phyloP scores from a whole-genome alignment of 2,797 vertebrate genomes.

The Argentina silus region DNA sequence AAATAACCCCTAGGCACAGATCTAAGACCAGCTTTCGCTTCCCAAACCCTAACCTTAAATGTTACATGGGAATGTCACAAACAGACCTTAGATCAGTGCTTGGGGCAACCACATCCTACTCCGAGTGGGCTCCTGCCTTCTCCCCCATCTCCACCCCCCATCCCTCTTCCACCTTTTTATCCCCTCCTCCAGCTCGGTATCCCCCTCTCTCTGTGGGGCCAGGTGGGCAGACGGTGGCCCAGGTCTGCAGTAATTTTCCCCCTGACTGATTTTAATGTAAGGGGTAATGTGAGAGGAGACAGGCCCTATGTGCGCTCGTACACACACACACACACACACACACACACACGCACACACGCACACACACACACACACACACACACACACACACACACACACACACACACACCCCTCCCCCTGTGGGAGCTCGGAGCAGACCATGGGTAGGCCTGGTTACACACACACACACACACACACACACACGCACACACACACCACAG shows the following conservation, averaged over 20 bases:
- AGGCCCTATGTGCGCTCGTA: constrained; percentile 30
- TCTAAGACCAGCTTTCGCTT: constrained; percentile 27
- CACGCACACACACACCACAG: constrained; percentile 9
- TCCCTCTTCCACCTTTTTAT: constrained; percentile 59
- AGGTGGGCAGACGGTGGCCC: constrained; percentile 73
- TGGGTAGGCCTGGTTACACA: constrained; percentile 1
- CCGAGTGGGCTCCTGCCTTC: constrained; percentile 36
- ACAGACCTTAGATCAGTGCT: constrained; percentile 38
- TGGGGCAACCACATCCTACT: constrained; percentile 28
- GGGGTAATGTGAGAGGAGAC: constrained; percentile 77
- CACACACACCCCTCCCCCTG: constrained; percentile 35
- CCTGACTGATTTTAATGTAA: constrained; percentile 86
- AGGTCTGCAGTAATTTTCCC: constrained; percentile 81
- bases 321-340: constrained; percentile 18
- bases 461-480: neutral
- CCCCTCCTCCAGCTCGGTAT: constrained; percentile 41
- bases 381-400: neutral
- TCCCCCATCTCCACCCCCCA: constrained; percentile 14
- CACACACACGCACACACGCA: constrained; percentile 28
- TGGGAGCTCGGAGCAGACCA: constrained; percentile 20
- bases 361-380: constrained; percentile 1
- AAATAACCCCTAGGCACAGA: constrained; percentile 21
- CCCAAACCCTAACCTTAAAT: neutral
- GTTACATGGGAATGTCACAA: neutral
- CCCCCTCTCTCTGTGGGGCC: constrained; percentile 64